phyloP scores from a whole-genome alignment of 2,888 invertebrate species.

The Mesorhabditis spiculigera region DNA sequence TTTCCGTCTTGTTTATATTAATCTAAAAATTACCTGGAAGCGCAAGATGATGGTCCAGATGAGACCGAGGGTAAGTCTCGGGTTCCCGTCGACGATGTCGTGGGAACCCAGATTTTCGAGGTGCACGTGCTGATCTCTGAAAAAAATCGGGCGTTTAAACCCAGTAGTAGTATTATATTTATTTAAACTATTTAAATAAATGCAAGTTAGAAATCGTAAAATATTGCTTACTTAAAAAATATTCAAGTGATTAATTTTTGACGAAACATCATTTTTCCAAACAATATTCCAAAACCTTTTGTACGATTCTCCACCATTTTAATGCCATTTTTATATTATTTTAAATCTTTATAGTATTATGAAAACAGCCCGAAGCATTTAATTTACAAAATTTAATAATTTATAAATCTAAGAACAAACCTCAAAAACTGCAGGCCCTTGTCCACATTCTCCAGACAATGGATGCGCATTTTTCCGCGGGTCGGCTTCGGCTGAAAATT shows the following conservation, averaged over 20 bases:
- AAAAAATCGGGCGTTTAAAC: neutral
- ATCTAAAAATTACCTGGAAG: constrained; percentile 75
- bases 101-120: constrained; percentile 99
- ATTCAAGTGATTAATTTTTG: neutral
- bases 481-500: constrained; percentile 81
- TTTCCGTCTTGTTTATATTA: no score
- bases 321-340: no score
- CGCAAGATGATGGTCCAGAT: constrained; percentile 99
- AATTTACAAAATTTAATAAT: neutral
- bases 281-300: no score
- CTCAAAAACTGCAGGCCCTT: constrained; percentile 92
- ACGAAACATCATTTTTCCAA: neutral
- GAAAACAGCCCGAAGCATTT: neutral
- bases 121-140: constrained; percentile 86
- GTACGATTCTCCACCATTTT: no score
- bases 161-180: neutral
- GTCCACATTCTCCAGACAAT: constrained; percentile 99
- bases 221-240: neutral
- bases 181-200: neutral
- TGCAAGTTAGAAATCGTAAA: neutral
- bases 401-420: neutral
- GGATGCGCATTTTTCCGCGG: constrained; percentile 99
- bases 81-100: constrained; percentile 98
- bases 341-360: no score
- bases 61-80: constrained; percentile 89